Conservation (phyloP, 2,113 vertebrate species). For the Nanorana parkeri region DNA sequence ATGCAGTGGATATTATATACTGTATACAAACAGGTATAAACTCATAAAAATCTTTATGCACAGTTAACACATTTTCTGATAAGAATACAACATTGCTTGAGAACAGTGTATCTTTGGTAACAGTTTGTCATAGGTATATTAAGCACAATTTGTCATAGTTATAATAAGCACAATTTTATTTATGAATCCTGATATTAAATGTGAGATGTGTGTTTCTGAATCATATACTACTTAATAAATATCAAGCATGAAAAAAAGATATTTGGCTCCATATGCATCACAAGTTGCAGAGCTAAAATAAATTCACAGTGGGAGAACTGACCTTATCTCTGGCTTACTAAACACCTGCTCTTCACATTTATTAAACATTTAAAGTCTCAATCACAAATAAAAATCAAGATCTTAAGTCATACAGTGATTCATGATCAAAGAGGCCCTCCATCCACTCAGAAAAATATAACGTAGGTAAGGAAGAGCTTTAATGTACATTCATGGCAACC, state of each 20-base stretch:
- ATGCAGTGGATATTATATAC: too few relatives aligned
- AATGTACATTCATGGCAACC: slow-evolving; percentile 29
- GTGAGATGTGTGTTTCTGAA: neutral
- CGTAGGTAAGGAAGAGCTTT: slow-evolving; percentile 6
- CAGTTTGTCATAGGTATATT: too few relatives aligned
- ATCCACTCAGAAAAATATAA: slow-evolving; percentile 3
- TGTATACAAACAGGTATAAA: too few relatives aligned
- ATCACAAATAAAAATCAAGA: slow-evolving; percentile 1
- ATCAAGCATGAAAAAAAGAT: neutral
- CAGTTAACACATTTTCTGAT: too few relatives aligned
- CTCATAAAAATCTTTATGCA: too few relatives aligned
- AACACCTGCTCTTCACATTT: neutral
- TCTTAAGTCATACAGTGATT: neutral
- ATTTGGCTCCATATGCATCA: neutral
- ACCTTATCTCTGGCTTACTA: neutral
- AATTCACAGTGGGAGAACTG: neutral
- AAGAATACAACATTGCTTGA: too few relatives aligned
- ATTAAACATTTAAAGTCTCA: neutral
- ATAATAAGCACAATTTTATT: too few relatives aligned
- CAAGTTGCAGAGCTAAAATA: neutral
- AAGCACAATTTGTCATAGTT: too few relatives aligned
- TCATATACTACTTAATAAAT: neutral
- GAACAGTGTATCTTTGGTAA: too few relatives aligned
- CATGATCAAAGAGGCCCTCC: neutral
- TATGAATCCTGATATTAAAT: too few relatives aligned